Conservation (phyloP, 2,113 vertebrate species). For the Rhinopomastus cyanomelas region DNA sequence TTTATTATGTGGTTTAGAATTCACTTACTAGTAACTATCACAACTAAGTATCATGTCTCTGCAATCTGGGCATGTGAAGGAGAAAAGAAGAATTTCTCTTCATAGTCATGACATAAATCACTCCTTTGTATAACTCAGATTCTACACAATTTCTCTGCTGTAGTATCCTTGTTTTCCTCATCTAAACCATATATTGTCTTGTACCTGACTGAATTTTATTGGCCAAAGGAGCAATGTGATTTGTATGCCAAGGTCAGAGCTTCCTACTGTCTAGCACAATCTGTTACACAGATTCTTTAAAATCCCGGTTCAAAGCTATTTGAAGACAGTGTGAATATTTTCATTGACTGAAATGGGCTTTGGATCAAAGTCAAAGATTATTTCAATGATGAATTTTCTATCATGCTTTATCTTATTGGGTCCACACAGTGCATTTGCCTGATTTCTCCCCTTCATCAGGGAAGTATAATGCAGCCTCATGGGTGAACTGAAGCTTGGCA, state of each 20-base stretch:
- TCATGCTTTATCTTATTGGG: not conserved
- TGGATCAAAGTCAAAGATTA: slow-evolving; percentile 24
- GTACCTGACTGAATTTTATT: not conserved
- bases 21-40: not conserved
- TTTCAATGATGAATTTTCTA: not conserved
- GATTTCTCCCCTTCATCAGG: not conserved
- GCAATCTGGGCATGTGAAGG: not conserved
- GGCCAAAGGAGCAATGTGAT: not conserved
- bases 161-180: not conserved
- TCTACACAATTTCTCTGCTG: not conserved
- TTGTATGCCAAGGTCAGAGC: not conserved
- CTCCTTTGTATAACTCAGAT: not conserved
- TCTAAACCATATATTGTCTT: not conserved
- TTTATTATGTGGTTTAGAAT: not conserved
- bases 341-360: not conserved
- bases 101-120: not conserved
- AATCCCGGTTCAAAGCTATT: not conserved
- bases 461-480: not conserved
- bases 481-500: not conserved
- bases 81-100: not conserved
- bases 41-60: not conserved
- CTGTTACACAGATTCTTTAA: not conserved
- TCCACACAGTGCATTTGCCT: not conserved
- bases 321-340: not conserved
- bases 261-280: not conserved